Base-by-base conservation (phyloP, 2,113 vertebrate genomes). In the Saguinus midas region DNA sequence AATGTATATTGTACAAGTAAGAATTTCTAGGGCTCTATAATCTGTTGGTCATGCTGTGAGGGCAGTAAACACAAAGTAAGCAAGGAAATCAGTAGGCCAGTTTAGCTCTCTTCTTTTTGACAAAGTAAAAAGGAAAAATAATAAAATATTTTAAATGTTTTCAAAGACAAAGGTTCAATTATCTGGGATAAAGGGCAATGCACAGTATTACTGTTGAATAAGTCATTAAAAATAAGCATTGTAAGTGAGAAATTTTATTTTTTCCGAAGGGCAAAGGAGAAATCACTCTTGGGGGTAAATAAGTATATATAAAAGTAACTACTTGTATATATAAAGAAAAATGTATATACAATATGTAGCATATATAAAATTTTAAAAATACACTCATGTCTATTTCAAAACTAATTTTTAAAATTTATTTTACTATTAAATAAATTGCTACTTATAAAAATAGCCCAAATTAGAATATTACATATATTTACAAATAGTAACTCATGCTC, bases 401-500 rank as follows among this genome's bases (percentile, higher is more conserved):
- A 80, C 11, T 76, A 90, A 61, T 7, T 79, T 87, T 73, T 58
- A 81, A 82, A 86, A 82, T 5, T 37, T 89, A 91, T 37, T 90
- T 72, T 90, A 48, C 20, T 45, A 70, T 58, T 27, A 93, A 79
- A 73, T 95, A 83, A 43, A 35, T 70, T 58, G 12, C 14, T 75
- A 40, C n/a, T 95, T 95, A 82, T 55, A 81, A 76, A 93, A 96
- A 37, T 79, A 82, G 61, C 32, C 58, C 52, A 55, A 75, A 81
- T 95, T 89, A 91, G 78, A 20, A 8, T 83, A 68, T 43, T 80
- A 17, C 27, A 92, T 29, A 64, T 20, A 76, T 50, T 72, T 78
- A 70, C 66, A 94, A 92, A 66, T 52, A 89, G 23, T 85, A 92
- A 78, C 29, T 85, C 84, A 68, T 73, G 37, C 81, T 82, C 84